Conservation (phyloP, 2,113 vertebrate species). For the Ctenodactylus gundi region DNA sequence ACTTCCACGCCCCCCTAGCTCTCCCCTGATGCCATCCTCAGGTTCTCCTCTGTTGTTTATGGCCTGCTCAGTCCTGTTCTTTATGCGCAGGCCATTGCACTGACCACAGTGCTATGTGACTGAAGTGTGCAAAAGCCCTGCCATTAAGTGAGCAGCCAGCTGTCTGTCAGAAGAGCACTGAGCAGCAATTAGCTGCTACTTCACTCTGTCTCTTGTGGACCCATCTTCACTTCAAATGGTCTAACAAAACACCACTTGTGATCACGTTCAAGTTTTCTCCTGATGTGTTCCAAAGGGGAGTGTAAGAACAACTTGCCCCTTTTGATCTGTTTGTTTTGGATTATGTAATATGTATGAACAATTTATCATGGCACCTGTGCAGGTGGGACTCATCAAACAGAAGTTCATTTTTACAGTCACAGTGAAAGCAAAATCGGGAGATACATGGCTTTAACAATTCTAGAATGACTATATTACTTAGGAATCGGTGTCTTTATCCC, state of each 20-base stretch:
- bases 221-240: slow-evolving; percentile 12
- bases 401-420: neutral
- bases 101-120: neutral
- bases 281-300: neutral
- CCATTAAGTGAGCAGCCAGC: neutral
- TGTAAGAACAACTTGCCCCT: neutral
- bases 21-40: neutral
- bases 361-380: neutral
- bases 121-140: neutral
- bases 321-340: neutral
- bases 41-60: neutral
- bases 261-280: neutral
- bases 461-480: neutral
- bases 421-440: neutral
- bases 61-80: neutral
- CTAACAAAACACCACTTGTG: neutral
- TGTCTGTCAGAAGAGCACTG: neutral
- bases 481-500: neutral
- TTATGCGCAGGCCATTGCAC: neutral
- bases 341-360: neutral
- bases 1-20: neutral
- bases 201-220: neutral
- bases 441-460: neutral
- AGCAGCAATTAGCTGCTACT: neutral
- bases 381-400: neutral